Base-by-base conservation (phyloP, 2,888 invertebrate genomes). In the Epirrhoe alternata region DNA sequence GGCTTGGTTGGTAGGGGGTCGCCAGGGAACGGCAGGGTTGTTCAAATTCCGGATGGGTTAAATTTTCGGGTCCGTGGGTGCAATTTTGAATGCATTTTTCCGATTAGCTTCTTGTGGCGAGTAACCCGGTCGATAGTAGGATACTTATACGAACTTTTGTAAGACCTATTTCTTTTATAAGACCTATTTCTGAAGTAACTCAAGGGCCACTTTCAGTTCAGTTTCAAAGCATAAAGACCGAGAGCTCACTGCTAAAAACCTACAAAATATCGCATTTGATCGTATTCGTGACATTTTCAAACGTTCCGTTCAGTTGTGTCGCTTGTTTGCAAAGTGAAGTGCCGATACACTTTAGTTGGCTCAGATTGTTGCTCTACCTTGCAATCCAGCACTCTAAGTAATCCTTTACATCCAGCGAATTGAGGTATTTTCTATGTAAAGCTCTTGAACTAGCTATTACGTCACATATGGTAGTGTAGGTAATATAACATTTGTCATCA, bases 111-210 rank as follows among this genome's bases (percentile, higher is more conserved):
- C 24, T 1, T 24, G 24, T 24, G 24, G 24, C 24, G 1, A 24
- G 24, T 2, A 24, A 24, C 24, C 24, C 24, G 24, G 24, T 24
- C 24, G 24, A 24, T 24, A 24, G 24, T 3, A 24, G 24, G 24
- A n/a, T 38, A 38, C 38, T 38, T 12, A 38, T 42, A 42, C 5
- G 10, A 24, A 24, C 1, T 2, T 24, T 24, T 24, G 24, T 24
- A 64, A 71, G 72, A 74, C n/a, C n/a, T n/a, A n/a, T n/a, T n/a
- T n/a, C n/a, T n/a, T n/a, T n/a, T 71, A 73, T 72, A 77, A 76
- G 76, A 75, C 76, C 74, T 74, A 76, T 77, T 77, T 79, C 68
- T 76, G 70, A 74, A 73, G 77, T 72, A 56, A 69, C 73, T 70
- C 42, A 6, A 65, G 53, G 30, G 33, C 17, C 47, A 45, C 60